phyloP scores from a whole-genome alignment of 2,113 vertebrate species.

The Ammodytes dubius region DNA sequence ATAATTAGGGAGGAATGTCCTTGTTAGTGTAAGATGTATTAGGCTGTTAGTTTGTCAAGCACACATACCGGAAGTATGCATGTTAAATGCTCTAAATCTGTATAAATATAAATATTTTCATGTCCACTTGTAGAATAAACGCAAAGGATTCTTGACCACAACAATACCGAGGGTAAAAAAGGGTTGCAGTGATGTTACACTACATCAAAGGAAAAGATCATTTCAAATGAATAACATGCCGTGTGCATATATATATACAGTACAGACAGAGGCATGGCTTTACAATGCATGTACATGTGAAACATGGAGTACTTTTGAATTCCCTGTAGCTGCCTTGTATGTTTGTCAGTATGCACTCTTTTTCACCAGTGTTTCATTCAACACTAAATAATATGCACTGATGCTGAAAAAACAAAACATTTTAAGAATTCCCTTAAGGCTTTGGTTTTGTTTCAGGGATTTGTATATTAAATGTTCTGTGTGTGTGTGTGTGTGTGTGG shows the following conservation, averaged over 20 bases:
- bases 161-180: too few relatives aligned
- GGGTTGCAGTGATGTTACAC: too few relatives aligned
- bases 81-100: neutral
- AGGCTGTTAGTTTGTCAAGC: neutral
- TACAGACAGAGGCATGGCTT: neutral
- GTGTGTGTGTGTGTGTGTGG: neutral
- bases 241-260: too few relatives aligned
- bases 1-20: too few relatives aligned
- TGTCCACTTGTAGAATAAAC: neutral
- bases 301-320: neutral
- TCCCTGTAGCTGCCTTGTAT: constrained; percentile 12
- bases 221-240: too few relatives aligned
- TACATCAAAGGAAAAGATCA: too few relatives aligned
- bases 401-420: neutral
- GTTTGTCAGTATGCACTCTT: neutral
- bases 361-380: constrained; percentile 29
- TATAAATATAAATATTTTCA: neutral
- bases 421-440: neutral
- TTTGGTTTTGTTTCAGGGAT: neutral
- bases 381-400: neutral
- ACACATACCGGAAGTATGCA: neutral
- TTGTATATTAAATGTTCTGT: neutral
- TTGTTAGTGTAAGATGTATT: too few relatives aligned
- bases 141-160: neutral
- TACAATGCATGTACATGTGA: constrained; percentile 23